These are phyloP conservation scores for Magallana gigas DNA, from an alignment of 1,140 invertebrate species.

Conservation along the genomic window DNA sequence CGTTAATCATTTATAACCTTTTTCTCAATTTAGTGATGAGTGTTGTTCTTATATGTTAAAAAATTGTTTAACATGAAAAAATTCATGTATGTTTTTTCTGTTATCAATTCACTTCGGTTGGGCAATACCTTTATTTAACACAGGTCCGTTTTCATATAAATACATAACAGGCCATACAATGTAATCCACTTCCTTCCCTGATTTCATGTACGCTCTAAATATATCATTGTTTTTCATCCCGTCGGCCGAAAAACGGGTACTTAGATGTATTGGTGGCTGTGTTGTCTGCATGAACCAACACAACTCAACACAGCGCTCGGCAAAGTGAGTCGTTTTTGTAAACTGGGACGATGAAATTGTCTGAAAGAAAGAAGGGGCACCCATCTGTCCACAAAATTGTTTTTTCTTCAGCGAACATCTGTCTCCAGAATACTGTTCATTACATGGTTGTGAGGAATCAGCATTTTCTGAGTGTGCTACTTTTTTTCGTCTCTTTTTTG, in stretches of 20 bases:
- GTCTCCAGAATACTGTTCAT: no score
- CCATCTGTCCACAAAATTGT: no score
- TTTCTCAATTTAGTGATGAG: no score
- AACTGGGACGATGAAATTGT: not conserved
- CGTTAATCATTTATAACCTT: no score
- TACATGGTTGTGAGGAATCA: no score
- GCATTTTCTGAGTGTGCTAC: no score
- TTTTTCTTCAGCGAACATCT: no score
- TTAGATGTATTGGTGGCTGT: slow-evolving; percentile 37
- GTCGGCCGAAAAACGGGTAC: slow-evolving; percentile 34
- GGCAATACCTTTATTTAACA: slow-evolving; percentile 48
- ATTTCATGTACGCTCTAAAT: slow-evolving; percentile 50
- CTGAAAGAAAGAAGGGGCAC: no score
- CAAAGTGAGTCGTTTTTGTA: not conserved
- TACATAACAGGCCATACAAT: slow-evolving; percentile 47
- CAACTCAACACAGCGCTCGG: slow-evolving; percentile 44
- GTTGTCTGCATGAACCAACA: slow-evolving; percentile 53
- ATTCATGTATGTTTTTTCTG: no score
- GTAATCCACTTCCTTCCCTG: slow-evolving; percentile 37
- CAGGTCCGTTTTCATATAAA: slow-evolving; percentile 7
- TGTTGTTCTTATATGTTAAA: no score
- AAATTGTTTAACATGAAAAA: no score
- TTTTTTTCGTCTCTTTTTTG: no score
- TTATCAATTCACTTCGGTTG: slow-evolving; percentile 7
- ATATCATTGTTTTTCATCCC: slow-evolving; percentile 34